Conservation (phyloP, 1,140 invertebrate genomes). For the Scaptodrosophila lebanonensis region DNA sequence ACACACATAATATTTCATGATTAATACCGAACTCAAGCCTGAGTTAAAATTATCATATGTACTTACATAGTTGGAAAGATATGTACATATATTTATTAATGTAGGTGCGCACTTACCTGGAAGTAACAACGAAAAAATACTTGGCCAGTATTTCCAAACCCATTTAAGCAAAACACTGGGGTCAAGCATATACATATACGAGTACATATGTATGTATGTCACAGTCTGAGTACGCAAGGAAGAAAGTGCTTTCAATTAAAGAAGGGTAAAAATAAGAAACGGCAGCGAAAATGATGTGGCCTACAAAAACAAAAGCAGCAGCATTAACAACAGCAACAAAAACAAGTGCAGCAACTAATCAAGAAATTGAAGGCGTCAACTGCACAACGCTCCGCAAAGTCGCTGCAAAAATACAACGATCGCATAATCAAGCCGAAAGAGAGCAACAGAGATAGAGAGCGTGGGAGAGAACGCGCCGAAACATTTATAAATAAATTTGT, state of each 20-base stretch:
- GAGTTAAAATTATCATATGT: too few relatives aligned
- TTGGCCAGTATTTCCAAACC: constrained; percentile 33
- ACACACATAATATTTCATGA: too few relatives aligned
- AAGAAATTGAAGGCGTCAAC: too few relatives aligned
- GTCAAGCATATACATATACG: too few relatives aligned
- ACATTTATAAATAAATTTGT: constrained; percentile 7
- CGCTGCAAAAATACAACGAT: constrained; percentile 51
- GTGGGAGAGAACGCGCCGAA: not conserved
- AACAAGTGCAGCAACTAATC: constrained; percentile 7
- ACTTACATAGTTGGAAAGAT: too few relatives aligned
- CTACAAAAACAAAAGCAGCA: constrained; percentile 11
- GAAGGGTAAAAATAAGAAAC: constrained; percentile 19
- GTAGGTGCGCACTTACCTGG: too few relatives aligned
- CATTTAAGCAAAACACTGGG: too few relatives aligned
- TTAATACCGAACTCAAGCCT: too few relatives aligned
- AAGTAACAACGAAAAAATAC: constrained; percentile 20
- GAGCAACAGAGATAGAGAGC: constrained; percentile 11
- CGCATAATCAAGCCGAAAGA: constrained; percentile 40
- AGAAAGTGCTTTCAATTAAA: constrained; percentile 5
- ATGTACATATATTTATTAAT: too few relatives aligned
- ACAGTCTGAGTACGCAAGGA: too few relatives aligned
- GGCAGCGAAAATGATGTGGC: constrained; percentile 31
- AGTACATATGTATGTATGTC: too few relatives aligned
- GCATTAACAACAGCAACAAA: constrained; percentile 14
- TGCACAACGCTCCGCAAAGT: constrained; percentile 36